These are phyloP conservation scores for Drosophila kambysellisi DNA, from an alignment of 2,888 invertebrate genomes.

Conservation along the genomic window DNA sequence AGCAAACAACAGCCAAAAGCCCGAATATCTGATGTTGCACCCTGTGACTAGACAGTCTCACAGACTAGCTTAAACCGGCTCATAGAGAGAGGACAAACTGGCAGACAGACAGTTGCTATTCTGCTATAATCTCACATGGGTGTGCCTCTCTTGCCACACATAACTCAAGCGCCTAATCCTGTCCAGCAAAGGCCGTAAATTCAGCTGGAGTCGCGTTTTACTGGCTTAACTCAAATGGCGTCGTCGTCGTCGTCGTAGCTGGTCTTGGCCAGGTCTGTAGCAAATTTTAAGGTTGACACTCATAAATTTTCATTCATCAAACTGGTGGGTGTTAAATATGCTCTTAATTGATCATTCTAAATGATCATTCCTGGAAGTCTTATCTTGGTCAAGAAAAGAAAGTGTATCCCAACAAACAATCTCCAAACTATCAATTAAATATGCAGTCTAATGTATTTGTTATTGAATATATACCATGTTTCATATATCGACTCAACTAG, in stretches of 20 bases:
- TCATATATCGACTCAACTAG: not conserved
- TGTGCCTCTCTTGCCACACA: slow-evolving; percentile 45
- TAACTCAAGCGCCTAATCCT: slow-evolving; percentile 57
- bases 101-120: slow-evolving; percentile 40
- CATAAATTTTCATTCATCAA: slow-evolving; percentile 31
- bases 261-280: slow-evolving; percentile 29
- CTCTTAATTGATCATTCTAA: slow-evolving; percentile 41
- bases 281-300: slow-evolving; percentile 63
- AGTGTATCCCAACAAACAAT: not conserved
- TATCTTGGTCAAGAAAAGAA: not conserved
- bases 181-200: slow-evolving; percentile 60
- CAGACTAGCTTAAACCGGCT: slow-evolving; percentile 55
- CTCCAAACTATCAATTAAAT: not conserved
- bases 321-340: slow-evolving; percentile 36
- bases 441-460: not conserved
- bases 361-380: not conserved
- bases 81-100: slow-evolving; percentile 22
- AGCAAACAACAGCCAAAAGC: too few species aligned
- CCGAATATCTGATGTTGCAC: slow-evolving; percentile 20
- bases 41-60: slow-evolving; percentile 33
- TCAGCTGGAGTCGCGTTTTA: slow-evolving; percentile 49
- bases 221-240: slow-evolving; percentile 56
- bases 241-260: slow-evolving; percentile 4
- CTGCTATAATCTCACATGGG: slow-evolving; percentile 34
- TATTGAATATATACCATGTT: not conserved